Evolutionary conservation across 2,797 vertebrate species (phyloP), one percentile per base, ranked within the genome.

Genomic region (Hephaestus fuliginosus): DNA sequence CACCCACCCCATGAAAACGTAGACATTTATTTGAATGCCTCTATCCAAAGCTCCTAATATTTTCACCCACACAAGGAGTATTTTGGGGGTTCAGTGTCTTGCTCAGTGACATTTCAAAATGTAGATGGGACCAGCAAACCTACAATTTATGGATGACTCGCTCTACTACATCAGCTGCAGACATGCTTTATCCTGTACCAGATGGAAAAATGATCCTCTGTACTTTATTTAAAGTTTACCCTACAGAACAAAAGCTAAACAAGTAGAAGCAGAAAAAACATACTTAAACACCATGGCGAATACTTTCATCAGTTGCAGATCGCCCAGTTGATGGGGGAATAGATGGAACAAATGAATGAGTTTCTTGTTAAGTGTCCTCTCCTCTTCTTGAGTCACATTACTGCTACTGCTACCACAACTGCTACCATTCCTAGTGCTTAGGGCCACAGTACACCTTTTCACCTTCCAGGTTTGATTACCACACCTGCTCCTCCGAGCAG

Each of bases 401-500:
- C 6, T 52, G 8, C 2, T 4, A 8, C 28, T 11, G 28, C 5
- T 41, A 58, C 55, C 12, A 33, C 8, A 0, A 13, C 2, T 28
- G n/a, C 5, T 41, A 58, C 55, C 12, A 33, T 41, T 62, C 25
- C 10, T 18, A 36, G 12, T 73, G 7, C 18, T 77, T 41, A 9
- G 36, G 36, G 56, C 14, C 33, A 5, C 25, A 9, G 3, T 33
- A 15, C 3, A 70, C 11, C 51, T 64, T 49, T 4, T 22, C 36
- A 43, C 15, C 8, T 63, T 13, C 14, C 0, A 22, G 7, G 48
- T 67, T 55, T 56, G 1, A 72, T 75, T 36, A 49, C 46, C 28
- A 57, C 41, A 80, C 73, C 36, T 55, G 20, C 78, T 76, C 57
- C 52, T 78, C 53, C 7, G 41, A 69, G 65, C 60, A 70, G 4